Evolutionary conservation across 2,888 invertebrate species (phyloP).

Genomic region (Ecliptopera silaceata): DNA sequence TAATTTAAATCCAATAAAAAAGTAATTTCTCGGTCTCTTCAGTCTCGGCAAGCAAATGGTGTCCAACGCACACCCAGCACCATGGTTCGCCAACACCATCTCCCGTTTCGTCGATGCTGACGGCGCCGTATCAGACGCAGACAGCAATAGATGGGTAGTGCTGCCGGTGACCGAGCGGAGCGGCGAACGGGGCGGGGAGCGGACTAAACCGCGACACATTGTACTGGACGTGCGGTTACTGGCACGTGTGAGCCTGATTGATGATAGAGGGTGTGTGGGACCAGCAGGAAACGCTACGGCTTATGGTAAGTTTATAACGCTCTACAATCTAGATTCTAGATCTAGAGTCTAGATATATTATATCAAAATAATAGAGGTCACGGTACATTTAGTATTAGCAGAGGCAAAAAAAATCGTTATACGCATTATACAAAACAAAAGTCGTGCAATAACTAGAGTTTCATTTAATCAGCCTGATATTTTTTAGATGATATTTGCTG

Average conservation of each 20-base stretch:
- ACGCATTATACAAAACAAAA: too few species aligned
- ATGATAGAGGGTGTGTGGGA: slow-evolving; percentile 67
- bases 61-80: slow-evolving; percentile 62
- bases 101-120: slow-evolving; percentile 50
- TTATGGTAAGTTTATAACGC: slow-evolving; percentile 53
- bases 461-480: too few species aligned
- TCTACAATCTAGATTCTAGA: too few species aligned
- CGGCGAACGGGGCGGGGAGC: slow-evolving; percentile 37
- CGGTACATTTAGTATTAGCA: too few species aligned
- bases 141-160: slow-evolving; percentile 49
- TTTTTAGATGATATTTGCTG: too few species aligned
- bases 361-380: too few species aligned
- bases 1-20: too few species aligned
- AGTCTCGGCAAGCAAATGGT: slow-evolving; percentile 75
- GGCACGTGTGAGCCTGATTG: slow-evolving; percentile 65
- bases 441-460: too few species aligned
- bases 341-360: too few species aligned
- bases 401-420: too few species aligned
- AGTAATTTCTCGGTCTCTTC: slow-evolving; percentile 7
- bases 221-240: slow-evolving; percentile 59
- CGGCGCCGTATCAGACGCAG: slow-evolving; percentile 56
- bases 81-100: slow-evolving; percentile 66
- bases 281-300: slow-evolving; percentile 69
- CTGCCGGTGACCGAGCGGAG: slow-evolving; percentile 55
- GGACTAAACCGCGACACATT: slow-evolving; percentile 37